These are phyloP conservation scores for Caenorhabditis zanzibari DNA, from an alignment of 2,888 invertebrate species.

Conservation along the genomic window DNA sequence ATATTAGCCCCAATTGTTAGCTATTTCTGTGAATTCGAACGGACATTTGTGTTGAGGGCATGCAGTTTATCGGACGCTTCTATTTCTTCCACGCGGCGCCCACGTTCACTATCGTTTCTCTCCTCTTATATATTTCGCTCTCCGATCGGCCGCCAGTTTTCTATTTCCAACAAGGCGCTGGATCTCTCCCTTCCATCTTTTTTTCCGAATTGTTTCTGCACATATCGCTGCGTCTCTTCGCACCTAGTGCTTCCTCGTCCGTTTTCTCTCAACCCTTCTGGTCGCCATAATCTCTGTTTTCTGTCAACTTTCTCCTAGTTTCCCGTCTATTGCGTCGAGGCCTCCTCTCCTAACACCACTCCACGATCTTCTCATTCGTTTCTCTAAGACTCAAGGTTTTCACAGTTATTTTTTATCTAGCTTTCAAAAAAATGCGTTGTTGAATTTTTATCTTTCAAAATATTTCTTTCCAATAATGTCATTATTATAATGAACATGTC, in stretches of 20 bases:
- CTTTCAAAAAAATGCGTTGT: no score
- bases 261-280: conserved; percentile 24
- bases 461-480: background rate
- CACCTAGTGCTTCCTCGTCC: background rate
- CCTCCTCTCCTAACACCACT: conserved; percentile 25
- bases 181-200: conserved; percentile 8
- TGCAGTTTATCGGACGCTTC: conserved; percentile 22
- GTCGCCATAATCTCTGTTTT: conserved; percentile 33
- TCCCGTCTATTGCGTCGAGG: conserved; percentile 25
- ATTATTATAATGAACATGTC: background rate
- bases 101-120: conserved; percentile 35
- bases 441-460: background rate
- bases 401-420: conserved; percentile 9
- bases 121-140: conserved; percentile 11
- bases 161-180: conserved; percentile 48
- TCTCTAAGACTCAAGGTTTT: conserved; percentile 31
- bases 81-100: conserved; percentile 40
- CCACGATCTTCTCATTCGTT: conserved; percentile 29
- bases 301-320: conserved; percentile 41
- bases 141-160: conserved; percentile 48
- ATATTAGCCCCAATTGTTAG: no score
- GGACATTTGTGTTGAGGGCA: background rate
- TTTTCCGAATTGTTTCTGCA: conserved; percentile 43
- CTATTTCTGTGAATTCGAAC: no score
- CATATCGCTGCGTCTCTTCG: conserved; percentile 29